Evolutionary conservation across 2,797 vertebrate genomes (phyloP), one percentile per base, ranked within the genome.

Genomic region (Setipinna tenuifilis): DNA sequence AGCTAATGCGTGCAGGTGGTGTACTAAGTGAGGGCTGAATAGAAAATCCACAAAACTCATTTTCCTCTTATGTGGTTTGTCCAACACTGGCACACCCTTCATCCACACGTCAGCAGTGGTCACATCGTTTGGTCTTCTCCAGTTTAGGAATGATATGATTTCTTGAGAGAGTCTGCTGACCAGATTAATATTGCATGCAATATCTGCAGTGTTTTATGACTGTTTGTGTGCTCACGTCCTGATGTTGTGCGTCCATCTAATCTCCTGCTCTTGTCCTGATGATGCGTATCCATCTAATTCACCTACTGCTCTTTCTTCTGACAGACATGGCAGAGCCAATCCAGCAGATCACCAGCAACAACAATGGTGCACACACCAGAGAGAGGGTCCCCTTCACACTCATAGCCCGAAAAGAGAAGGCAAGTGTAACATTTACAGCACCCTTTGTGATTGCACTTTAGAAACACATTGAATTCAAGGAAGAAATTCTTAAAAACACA

Each of bases 281-380:
- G 48, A 19, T 84, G 65, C 35, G 50, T 28, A 81, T 87, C 65
- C 6, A 17, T 71, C 28, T 78, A 41, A 41, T 44, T 25, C 12
- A 75, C 4, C 28, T 75, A 11, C 68, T 41, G 2, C 88, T 89
- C 88, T 12, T 90, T 50, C 90, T 21, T 19, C 88, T 80, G n/a
- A 90, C 94, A 98, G 97, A 97, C 84, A 97, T 98, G 97, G 95
- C 97, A 0, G 93, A 96, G 86, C 97, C 97, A 6, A 98, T 98
- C 87, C 96, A 97, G 81, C 97, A 97, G 93, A 91, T 98, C 71
- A 95, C 97, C 3, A 94, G 90, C 86, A 97, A 97, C 9, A 96
- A 97, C 89, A 92, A 93, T 0, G 94, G 95, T 44, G 90, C 94
- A 65, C 94, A 96, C 86, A 85, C 90, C 16, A 93, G 97, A 46